A percentile compares a stretch with the other conserved stretches of the same genome.
Evolutionary conservation across 2,888 invertebrate species (phyloP).

Genomic region (Atethmia centrago): DNA sequence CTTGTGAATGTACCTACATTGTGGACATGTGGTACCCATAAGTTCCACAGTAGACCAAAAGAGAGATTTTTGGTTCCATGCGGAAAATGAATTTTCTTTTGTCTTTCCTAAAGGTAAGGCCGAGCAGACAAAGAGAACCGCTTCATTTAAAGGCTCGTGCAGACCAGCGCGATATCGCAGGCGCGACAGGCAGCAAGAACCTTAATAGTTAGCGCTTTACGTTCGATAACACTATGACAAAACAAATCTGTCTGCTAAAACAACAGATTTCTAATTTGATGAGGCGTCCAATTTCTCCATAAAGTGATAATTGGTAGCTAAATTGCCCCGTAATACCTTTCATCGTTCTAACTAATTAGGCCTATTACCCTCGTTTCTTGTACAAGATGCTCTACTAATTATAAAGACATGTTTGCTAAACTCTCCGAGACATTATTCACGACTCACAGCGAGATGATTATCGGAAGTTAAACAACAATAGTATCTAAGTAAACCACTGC

Average conservation of each 20-base stretch:
- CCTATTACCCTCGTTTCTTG: constrained; percentile 44
- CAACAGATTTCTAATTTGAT: constrained; percentile 20
- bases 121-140: neutral
- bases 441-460: constrained; percentile 51
- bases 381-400: constrained; percentile 49
- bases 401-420: constrained; percentile 51
- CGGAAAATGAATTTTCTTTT: too few relatives aligned
- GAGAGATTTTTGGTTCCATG: neutral
- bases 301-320: constrained; percentile 16
- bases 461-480: constrained; percentile 66
- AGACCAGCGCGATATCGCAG: too few relatives aligned
- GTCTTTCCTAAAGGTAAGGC: neutral
- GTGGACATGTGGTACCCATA: neutral
- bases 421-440: constrained; percentile 54
- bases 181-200: too few relatives aligned
- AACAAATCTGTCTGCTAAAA: neutral
- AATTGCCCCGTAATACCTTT: constrained; percentile 24
- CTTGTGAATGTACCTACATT: neutral
- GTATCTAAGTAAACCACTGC: constrained; percentile 74
- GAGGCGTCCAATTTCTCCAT: constrained; percentile 12
- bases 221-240: neutral
- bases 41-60: neutral
- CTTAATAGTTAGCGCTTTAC: neutral
- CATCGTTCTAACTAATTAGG: constrained; percentile 31
- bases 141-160: too few relatives aligned